Evolutionary conservation across 2,113 vertebrate genomes (phyloP).

Genomic region (Benitochromis conjunctus): DNA sequence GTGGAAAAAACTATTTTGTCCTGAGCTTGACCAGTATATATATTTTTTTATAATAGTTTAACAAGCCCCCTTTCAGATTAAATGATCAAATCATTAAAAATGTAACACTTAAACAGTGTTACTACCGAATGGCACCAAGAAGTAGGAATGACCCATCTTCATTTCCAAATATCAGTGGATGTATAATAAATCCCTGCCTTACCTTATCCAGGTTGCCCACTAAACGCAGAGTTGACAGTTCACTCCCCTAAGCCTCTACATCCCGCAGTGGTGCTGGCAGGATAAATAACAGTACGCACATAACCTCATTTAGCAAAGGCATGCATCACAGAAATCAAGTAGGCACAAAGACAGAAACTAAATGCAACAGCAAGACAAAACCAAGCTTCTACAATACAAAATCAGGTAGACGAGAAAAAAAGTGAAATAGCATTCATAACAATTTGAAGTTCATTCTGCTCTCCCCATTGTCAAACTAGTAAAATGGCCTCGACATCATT

Average conservation of each 20-base stretch:
- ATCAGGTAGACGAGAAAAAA: background rate
- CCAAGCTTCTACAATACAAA: background rate
- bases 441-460: background rate
- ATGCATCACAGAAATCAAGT: background rate
- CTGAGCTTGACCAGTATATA: no score
- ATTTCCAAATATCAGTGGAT: background rate
- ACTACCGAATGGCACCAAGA: background rate
- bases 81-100: no score
- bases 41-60: no score
- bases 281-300: background rate
- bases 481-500: background rate
- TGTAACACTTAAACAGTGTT: no score
- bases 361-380: background rate
- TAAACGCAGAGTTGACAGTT: background rate
- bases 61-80: no score
- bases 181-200: background rate
- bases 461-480: background rate
- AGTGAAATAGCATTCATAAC: background rate
- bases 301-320: background rate
- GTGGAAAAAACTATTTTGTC: no score
- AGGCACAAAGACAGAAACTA: background rate
- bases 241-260: background rate
- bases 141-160: background rate
- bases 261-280: background rate
- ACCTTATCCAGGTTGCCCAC: background rate